These are phyloP conservation scores for Gryon sp. DNA, from an alignment of 1,140 invertebrate genomes.

Conservation along the genomic window DNA sequence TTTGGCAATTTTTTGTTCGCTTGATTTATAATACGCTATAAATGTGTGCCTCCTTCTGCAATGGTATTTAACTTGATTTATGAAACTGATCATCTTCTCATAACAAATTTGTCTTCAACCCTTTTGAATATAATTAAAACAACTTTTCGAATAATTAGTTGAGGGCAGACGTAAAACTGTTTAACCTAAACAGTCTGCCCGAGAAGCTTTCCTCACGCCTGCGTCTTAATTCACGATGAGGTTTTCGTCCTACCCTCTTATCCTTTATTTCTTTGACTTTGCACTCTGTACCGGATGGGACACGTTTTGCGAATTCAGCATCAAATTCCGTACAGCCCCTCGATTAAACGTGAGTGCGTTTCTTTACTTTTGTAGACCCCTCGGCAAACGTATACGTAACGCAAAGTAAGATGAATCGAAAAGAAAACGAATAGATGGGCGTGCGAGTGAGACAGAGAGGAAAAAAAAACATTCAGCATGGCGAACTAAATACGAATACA, in stretches of 20 bases:
- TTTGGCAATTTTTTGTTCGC: conserved; percentile 45
- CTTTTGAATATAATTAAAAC: conserved; percentile 19
- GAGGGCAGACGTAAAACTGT: neutral
- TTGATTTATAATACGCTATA: conserved; percentile 42
- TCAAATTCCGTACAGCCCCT: conserved; percentile 75
- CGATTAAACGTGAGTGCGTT: conserved; percentile 74
- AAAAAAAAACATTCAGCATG: conserved; percentile 38
- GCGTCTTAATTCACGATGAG: conserved; percentile 59
- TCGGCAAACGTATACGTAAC: conserved; percentile 46
- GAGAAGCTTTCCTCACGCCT: conserved; percentile 13
- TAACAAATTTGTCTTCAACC: conserved; percentile 33
- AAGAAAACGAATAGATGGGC: conserved; percentile 27
- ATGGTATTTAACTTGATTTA: conserved; percentile 47
- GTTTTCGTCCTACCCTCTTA: conserved; percentile 20
- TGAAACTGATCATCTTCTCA: conserved; percentile 11
- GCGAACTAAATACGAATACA: conserved; percentile 45
- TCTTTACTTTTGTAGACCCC: conserved; percentile 65
- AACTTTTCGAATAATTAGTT: neutral
- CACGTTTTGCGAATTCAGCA: conserved; percentile 75
- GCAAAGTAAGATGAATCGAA: conserved; percentile 60
- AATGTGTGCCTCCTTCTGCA: conserved; percentile 40
- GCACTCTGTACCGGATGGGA: conserved; percentile 66
- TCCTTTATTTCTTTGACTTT: conserved; percentile 46
- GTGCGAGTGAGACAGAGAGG: conserved; percentile 6
- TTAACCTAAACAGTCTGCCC: too few relatives aligned